phyloP scores from a whole-genome alignment of 2,113 vertebrate genomes.

The Cyanoliseus patagonus region DNA sequence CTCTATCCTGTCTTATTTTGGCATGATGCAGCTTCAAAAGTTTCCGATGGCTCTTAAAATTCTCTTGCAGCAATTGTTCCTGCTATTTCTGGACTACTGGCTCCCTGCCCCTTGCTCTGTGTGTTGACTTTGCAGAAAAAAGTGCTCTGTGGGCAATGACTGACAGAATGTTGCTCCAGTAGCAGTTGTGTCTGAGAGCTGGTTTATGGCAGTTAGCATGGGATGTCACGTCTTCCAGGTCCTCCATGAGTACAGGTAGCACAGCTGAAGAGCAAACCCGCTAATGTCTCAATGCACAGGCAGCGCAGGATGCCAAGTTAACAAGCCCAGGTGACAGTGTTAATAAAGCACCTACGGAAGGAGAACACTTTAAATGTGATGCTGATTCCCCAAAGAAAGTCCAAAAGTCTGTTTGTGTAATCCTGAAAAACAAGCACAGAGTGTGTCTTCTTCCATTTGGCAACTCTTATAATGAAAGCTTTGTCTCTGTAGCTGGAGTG shows the following conservation, averaged over 20 bases:
- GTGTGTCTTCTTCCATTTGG: neutral
- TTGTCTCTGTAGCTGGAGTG: neutral
- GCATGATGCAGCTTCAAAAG: neutral
- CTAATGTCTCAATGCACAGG: neutral
- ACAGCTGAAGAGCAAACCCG: neutral
- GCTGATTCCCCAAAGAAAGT: neutral
- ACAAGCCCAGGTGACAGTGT: neutral
- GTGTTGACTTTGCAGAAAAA: neutral
- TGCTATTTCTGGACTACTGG: neutral
- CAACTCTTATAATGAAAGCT: accelerated
- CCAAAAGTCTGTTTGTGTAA: neutral
- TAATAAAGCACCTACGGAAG: neutral
- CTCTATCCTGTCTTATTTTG: neutral
- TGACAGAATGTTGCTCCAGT: neutral
- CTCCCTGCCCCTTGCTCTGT: neutral
- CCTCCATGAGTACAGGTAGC: neutral
- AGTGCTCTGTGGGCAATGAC: neutral
- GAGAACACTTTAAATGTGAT: neutral
- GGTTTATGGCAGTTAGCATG: neutral
- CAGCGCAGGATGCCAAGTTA: neutral
- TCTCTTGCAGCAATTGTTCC: neutral
- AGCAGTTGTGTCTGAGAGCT: neutral
- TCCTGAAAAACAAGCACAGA: neutral
- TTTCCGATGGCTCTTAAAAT: neutral
- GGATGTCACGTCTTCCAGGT: neutral